Percentiles rank a stretch among this genome's conserved stretches.
These are phyloP conservation scores for Coelogynopora nodosa DNA, from an alignment of 2,888 invertebrate genomes.

Conservation along the genomic window DNA sequence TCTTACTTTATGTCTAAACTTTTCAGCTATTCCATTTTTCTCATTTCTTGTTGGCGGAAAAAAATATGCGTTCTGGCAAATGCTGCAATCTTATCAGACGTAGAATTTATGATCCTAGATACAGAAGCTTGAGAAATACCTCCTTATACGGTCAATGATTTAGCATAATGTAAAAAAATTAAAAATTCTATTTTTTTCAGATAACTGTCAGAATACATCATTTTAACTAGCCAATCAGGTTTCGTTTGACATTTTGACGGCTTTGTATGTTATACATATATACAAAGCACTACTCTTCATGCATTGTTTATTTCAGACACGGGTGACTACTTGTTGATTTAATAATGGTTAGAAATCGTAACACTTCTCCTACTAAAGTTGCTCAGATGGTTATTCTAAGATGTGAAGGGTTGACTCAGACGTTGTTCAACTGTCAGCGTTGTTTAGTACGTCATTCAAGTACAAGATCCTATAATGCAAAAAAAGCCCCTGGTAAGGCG, in stretches of 20 bases:
- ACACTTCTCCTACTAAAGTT: conserved; percentile 13
- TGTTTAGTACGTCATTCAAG: background rate
- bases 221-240: too few species aligned
- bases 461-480: background rate
- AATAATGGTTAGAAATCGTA: conserved; percentile 15
- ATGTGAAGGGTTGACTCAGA: background rate
- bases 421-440: background rate
- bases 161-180: too few species aligned
- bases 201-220: too few species aligned
- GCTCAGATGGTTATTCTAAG: background rate
- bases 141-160: too few species aligned
- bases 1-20: background rate
- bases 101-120: too few species aligned
- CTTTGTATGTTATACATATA: too few species aligned
- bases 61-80: background rate
- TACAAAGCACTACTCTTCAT: background rate
- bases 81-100: background rate
- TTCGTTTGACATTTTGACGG: too few species aligned
- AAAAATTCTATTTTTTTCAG: too few species aligned
- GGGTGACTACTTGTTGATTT: background rate
- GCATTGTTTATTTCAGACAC: background rate
- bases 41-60: background rate
- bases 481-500: background rate
- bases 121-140: too few species aligned
- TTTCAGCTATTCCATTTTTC: too few species aligned